phyloP scores from a whole-genome alignment of 2,113 vertebrate species.

The Tupaia tana region DNA sequence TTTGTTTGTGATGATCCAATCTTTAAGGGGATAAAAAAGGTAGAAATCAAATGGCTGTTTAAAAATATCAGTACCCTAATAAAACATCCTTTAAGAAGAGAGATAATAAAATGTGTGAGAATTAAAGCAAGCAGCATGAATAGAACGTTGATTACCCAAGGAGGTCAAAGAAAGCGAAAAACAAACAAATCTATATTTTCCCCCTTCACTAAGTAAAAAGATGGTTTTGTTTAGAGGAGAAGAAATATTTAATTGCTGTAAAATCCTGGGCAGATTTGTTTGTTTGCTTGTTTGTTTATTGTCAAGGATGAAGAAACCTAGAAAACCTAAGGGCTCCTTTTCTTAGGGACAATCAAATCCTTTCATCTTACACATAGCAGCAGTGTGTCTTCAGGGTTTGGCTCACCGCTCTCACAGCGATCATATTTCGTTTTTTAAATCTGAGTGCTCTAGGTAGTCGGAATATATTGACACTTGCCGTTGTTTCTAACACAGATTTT shows the following conservation, averaged over 20 bases:
- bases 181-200: not conserved
- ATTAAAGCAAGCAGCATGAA: constrained; percentile 69
- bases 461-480: constrained; percentile 84
- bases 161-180: constrained; percentile 66
- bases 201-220: constrained; percentile 39
- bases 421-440: constrained; percentile 85
- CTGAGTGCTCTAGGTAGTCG: constrained; percentile 76
- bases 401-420: constrained; percentile 72
- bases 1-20: constrained; percentile 19
- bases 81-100: constrained; percentile 17
- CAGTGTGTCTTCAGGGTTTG: constrained; percentile 70
- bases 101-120: constrained; percentile 58
- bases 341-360: constrained; percentile 55
- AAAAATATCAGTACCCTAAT: constrained; percentile 50
- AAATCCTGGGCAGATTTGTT: constrained; percentile 52
- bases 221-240: constrained; percentile 65
- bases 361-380: constrained; percentile 63
- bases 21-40: fast-evolving
- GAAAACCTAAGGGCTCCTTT: constrained; percentile 59
- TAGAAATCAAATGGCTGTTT: constrained; percentile 19
- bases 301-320: constrained; percentile 65
- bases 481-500: constrained; percentile 84
- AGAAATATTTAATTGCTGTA: constrained; percentile 71
- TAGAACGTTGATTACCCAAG: constrained; percentile 75
- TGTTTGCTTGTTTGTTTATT: constrained; percentile 57